These are phyloP conservation scores for Stigmatopora nigra DNA, from an alignment of 2,113 vertebrate species.

Conservation along the genomic window DNA sequence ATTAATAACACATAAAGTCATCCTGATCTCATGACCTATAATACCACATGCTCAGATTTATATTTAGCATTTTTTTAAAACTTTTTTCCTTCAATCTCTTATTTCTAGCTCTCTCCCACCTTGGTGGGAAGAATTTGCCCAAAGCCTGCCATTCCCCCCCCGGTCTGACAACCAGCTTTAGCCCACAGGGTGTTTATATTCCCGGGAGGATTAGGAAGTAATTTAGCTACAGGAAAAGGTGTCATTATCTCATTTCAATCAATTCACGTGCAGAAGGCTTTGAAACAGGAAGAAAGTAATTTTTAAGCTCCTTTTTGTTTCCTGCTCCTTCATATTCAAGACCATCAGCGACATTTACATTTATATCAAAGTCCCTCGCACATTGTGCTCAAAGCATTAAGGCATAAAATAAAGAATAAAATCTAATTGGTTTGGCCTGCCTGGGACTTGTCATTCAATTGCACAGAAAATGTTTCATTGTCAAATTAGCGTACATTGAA, in stretches of 20 bases:
- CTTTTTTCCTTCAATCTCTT: constrained; percentile 16
- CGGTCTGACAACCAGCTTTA: constrained; percentile 16
- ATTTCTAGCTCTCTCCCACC: constrained; percentile 9
- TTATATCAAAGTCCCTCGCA: neutral
- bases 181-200: constrained; percentile 47
- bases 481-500: neutral
- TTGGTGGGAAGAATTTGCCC: neutral
- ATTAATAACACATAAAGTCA: constrained; percentile 24
- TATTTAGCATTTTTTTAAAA: constrained; percentile 19
- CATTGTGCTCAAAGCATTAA: neutral
- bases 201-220: constrained; percentile 44
- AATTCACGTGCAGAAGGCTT: constrained; percentile 45
- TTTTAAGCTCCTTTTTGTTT: constrained; percentile 17
- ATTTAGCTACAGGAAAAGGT: constrained; percentile 59
- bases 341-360: neutral
- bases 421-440: neutral
- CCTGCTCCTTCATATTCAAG: neutral
- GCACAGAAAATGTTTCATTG: neutral
- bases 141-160: constrained; percentile 12
- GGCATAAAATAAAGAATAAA: neutral
- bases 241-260: constrained; percentile 63
- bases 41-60: constrained; percentile 21
- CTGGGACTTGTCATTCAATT: no score
- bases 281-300: constrained; percentile 35
- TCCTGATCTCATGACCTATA: constrained; percentile 41